phyloP scores from a whole-genome alignment of 2,888 invertebrate genomes.

The Coremacera marginata region DNA sequence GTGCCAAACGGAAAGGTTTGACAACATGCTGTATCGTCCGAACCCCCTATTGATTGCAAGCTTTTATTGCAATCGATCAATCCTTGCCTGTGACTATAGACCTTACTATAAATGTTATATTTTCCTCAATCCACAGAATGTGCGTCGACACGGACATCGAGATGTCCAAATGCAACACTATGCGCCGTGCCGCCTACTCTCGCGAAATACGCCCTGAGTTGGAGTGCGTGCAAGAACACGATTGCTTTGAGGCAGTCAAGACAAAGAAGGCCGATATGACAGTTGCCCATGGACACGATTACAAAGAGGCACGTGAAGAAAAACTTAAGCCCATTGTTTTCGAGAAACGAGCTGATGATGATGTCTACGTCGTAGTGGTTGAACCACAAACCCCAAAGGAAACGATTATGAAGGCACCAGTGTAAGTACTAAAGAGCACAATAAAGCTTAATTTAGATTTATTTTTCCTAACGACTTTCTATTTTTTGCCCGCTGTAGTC shows the following conservation, averaged over 20 bases:
- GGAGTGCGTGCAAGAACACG: constrained; percentile 78
- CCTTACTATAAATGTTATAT: not conserved
- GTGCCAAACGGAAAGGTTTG: too few species aligned
- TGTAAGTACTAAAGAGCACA: constrained; percentile 56
- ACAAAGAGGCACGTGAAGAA: constrained; percentile 56
- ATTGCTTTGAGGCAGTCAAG: constrained; percentile 64
- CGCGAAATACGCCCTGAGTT: constrained; percentile 84
- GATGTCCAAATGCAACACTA: constrained; percentile 79
- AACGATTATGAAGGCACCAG: constrained; percentile 56
- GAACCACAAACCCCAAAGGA: constrained; percentile 59
- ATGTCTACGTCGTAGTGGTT: constrained; percentile 64
- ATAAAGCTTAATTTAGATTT: too few species aligned
- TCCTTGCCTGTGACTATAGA: not conserved
- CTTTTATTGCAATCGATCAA: not conserved
- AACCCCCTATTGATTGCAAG: too few species aligned
- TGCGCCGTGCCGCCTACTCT: constrained; percentile 80
- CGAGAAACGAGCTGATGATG: constrained; percentile 58
- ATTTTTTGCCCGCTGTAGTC: constrained; percentile 48
- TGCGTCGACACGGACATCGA: constrained; percentile 79
- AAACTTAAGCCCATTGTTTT: constrained; percentile 63
- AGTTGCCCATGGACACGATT: constrained; percentile 52
- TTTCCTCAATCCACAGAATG: constrained; percentile 66
- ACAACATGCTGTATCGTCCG: too few species aligned
- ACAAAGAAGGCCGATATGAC: constrained; percentile 60
- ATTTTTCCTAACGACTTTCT: not conserved